Percentiles rank a stretch among this genome's conserved stretches.
phyloP scores from a whole-genome alignment of 30 jellyfish, hydroid and myxozoan species.

The Morbakka virulenta region DNA sequence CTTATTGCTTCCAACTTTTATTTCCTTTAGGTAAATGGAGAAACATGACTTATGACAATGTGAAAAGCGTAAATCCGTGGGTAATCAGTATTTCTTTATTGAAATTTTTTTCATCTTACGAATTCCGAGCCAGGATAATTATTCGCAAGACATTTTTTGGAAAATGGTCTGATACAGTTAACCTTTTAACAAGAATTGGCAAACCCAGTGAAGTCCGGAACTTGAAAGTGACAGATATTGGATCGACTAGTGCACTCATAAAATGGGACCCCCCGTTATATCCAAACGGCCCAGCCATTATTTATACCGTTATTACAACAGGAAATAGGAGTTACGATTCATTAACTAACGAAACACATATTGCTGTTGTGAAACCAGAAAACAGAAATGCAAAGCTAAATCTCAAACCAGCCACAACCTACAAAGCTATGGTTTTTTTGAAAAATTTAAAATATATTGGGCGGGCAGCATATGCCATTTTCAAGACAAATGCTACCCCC shows the following conservation, averaged over 20 bases:
- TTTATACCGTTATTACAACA: not conserved
- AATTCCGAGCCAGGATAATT: constrained; percentile 29
- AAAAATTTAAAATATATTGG: constrained; percentile 14
- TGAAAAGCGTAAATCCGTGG: too few species aligned
- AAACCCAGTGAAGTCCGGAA: constrained; percentile 31
- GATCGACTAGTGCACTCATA: not conserved
- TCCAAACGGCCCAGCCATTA: constrained; percentile 9
- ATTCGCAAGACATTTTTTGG: constrained; percentile 4
- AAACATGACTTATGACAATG: too few species aligned
- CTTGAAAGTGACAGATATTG: not conserved
- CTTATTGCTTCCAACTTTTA: too few species aligned
- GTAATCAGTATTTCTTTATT: constrained; percentile 4
- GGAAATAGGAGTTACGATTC: constrained; percentile 41
- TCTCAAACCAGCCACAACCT: constrained; percentile 31
- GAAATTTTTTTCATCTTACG: constrained; percentile 2
- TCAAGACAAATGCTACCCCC: constrained; percentile 34
- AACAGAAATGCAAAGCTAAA: not conserved
- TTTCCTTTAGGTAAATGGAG: too few species aligned
- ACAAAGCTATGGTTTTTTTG: constrained; percentile 3
- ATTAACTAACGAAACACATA: not conserved
- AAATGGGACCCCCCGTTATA: constrained; percentile 30
- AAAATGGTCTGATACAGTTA: constrained; percentile 26
- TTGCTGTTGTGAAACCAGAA: not conserved
- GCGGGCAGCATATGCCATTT: not conserved
- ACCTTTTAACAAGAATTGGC: constrained; percentile 24